These are phyloP conservation scores for Parasteatoda lunata DNA, from an alignment of 2,888 invertebrate species.

Conservation along the genomic window DNA sequence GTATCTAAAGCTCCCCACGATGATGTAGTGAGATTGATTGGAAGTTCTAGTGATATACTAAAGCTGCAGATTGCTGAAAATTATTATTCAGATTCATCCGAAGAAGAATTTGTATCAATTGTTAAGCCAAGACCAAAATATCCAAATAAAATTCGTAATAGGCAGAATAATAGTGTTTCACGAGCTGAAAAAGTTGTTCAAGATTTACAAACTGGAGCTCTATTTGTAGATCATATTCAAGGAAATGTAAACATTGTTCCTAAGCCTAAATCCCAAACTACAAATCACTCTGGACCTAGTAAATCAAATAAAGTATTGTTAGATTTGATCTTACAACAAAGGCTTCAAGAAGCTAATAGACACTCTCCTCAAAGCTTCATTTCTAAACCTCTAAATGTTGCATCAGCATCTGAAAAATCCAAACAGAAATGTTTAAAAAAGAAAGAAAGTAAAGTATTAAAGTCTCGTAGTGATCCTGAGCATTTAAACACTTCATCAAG, in stretches of 20 bases:
- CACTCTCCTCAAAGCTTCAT: conserved; percentile 16
- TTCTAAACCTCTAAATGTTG: conserved; percentile 1
- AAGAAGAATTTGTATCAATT: conserved; percentile 77
- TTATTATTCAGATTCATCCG: conserved; percentile 89
- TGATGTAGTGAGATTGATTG: conserved; percentile 92
- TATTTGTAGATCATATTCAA: conserved; percentile 73
- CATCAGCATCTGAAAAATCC: conserved; percentile 36
- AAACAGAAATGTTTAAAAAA: conserved; percentile 46
- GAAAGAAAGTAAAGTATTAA: conserved; percentile 57
- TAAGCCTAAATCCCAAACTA: conserved; percentile 23
- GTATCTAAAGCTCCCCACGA: conserved; percentile 95
- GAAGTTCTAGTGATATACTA: conserved; percentile 87
- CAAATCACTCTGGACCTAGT: conserved; percentile 42
- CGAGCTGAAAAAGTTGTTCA: conserved; percentile 77
- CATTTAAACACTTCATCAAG: conserved; percentile 55
- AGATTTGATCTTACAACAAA: conserved; percentile 69
- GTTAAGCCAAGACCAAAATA: conserved; percentile 74
- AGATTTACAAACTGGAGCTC: conserved; percentile 77
- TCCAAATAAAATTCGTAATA: conserved; percentile 72
- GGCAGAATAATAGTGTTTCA: conserved; percentile 72
- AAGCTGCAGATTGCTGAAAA: conserved; percentile 90
- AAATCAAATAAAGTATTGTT: conserved; percentile 66
- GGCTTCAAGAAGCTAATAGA: conserved; percentile 60
- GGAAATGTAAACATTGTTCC: conserved; percentile 40
- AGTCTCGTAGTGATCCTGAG: conserved; percentile 59